A percentile compares a stretch with the other conserved stretches of the same genome.
phyloP scores from a whole-genome alignment of 2,888 invertebrate genomes.

The Volucella bombylans region DNA sequence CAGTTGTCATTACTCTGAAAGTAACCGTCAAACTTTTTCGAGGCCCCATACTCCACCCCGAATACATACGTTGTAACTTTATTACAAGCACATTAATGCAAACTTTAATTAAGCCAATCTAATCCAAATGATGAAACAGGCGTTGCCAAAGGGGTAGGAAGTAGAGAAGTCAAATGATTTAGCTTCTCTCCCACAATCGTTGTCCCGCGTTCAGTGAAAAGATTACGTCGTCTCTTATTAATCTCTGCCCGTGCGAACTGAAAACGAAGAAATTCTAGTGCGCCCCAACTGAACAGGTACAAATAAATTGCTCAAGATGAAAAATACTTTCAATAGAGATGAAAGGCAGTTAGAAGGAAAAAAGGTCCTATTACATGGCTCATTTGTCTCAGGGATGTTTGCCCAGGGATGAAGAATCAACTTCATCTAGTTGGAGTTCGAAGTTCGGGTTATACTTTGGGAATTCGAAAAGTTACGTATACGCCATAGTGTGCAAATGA shows the following conservation, averaged over 20 bases:
- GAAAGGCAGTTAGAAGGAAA: conserved; percentile 11
- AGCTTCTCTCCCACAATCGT: conserved; percentile 17
- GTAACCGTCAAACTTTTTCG: not conserved
- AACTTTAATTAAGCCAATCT: conserved; percentile 74
- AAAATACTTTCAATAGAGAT: conserved; percentile 33
- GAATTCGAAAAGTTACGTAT: conserved; percentile 57
- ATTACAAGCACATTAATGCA: conserved; percentile 67
- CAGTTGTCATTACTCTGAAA: conserved; percentile 30
- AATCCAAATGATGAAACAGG: conserved; percentile 64
- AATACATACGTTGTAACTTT: conserved; percentile 51
- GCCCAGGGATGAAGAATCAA: conserved; percentile 42
- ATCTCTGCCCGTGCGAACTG: conserved; percentile 6
- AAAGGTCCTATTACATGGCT: conserved; percentile 63
- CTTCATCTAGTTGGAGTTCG: not conserved
- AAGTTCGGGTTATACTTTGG: conserved; percentile 27
- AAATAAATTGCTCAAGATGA: conserved; percentile 53
- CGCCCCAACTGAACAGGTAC: conserved; percentile 45
- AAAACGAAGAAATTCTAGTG: conserved; percentile 27
- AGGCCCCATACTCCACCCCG: not conserved
- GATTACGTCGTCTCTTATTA: conserved; percentile 43
- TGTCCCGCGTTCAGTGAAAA: conserved; percentile 41
- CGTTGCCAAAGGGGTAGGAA: conserved; percentile 3
- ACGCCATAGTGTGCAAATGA: conserved; percentile 69
- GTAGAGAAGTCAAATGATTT: conserved; percentile 40
- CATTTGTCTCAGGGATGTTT: conserved; percentile 45